Base-by-base conservation (phyloP, 2,888 invertebrate genomes). In the Xestia ashworthii region DNA sequence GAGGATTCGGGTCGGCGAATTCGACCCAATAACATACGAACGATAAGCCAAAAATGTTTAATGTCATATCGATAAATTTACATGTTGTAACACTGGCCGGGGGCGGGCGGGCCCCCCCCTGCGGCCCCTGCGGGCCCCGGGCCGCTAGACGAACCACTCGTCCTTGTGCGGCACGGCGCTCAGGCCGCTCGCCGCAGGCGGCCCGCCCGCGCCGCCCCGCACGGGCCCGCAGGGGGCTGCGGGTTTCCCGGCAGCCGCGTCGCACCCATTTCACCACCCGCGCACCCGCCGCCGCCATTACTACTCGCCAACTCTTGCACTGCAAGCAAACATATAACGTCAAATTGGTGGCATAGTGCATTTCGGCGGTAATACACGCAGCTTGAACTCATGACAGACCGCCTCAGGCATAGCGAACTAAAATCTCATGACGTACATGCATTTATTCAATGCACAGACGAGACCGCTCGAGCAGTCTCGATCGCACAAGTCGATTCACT, bases 111-210 rank as follows among this genome's bases (percentile, higher is more conserved):
- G 78, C 87, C 88, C 84, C 86, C 87, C 88, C 90, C 90, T 88
- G 88, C 65, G 65, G 65, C 87, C 88, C 90, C 90, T 89, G 74
- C 89, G 90, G 91, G 89, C 97, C 96, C 95, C 89, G 89, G 90
- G 90, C 90, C 89, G 90, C 90, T 89, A 88, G 89, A 88, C 88
- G 88, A 88, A 88, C 98, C 98, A 99, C 97, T 99, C 98, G 97
- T 98, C 98, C 97, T 98, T 98, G 97, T 98, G 98, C 96, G 97
- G 98, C 98, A 98, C 94, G 81, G 94, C 97, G 98, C 98, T 97
- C 97, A 98, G 97, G 98, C 98, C 98, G 98, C 98, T 98, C 98
- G 98, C 98, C 98, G 98, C 98, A 98, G 98, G 98, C 98, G 98
- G 98, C 98, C 98, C 98, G 98, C 98, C 97, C 97, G 97, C 97